Evolutionary conservation across 1,140 invertebrate species (phyloP), one percentile per base, ranked within the genome.

Genomic region (Dreissena rostriformis): DNA sequence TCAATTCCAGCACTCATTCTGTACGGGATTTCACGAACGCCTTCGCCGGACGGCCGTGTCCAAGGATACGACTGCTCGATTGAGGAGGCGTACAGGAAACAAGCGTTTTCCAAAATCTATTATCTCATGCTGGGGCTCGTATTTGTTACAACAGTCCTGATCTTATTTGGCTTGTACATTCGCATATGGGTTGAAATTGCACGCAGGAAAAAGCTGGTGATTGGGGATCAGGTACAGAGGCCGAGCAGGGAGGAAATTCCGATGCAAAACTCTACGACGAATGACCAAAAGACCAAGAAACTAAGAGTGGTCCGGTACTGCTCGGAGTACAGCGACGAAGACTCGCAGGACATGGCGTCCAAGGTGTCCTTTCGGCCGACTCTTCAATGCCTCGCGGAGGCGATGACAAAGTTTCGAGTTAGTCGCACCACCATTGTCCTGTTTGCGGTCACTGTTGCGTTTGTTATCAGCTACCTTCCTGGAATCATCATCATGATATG

Each of bases 161-260:
- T 86, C 24, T 76, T 90, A 4, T 84, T 84, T 0, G 79, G 61
- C 14, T 72, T 90, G 26, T 90, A 90, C 80, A 87, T 87, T 28
- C 57, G 87, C 39, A 89, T 90, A n/a, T 90, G 88, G 87, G 28
- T 88, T 67, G 88, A 88, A 70, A 87, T 90, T 17, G 82, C 85
- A 28, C 72, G 86, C 26, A 83, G 88, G 0, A 70, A 73, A n/a
- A 83, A 74, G 0, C 63, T 88, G 53, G 84, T 89, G 0, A 89
- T 89, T 39, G 87, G 89, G 26, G 86, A 88, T 57, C 86, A 87
- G 17, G 65, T 86, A 22, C 65, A 68, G 79, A 71, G 66, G 26
- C 22, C 51, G 29, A 22, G 61, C 53, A 26, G 28, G n/a, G 55
- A 73, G 15, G 57, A 79, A 5, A 67, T 75, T 28, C 72, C 75